Base-by-base conservation (phyloP, 2,888 invertebrate species). In the Himalopsyche tibetana region DNA sequence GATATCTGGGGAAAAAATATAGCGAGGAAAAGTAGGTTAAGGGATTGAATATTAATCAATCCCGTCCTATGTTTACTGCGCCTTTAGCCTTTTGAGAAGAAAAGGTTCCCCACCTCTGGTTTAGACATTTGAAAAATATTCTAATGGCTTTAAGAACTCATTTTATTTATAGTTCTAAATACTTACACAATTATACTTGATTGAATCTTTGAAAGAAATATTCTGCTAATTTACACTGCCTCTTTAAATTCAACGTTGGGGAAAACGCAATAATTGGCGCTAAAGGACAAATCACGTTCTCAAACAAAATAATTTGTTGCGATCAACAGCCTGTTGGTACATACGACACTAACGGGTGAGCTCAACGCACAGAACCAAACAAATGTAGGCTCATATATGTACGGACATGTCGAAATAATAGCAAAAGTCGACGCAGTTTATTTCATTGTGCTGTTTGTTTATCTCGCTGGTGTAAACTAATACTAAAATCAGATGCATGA, bases 201-300 rank as follows among this genome's bases (percentile, higher is more conserved):
- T 45, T 8, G 45, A 45, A 45, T 45, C 45, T 2, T 9, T 51
- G 51, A 5, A 15, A 51, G 15, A 15, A 51, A 2, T 5, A 15
- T 51, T 5, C 51, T 51, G 15, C 51, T 15, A 15, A 51, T 51
- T 51, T 51, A 51, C 45, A 51, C 15, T 4, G 51, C 51, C 51
- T 15, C 4, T 51, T 51, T 51, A 63, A 19, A 19, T 19, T 63
- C 6, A 19, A 2, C 8, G 63, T 63, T 63, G 63, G 11, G 19
- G 19, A 19, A 63, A 63, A 19, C 2, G 63, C 63, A 63, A 28
- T 63, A 63, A 63, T 63, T 63, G 63, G 81, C 81, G 81, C 40
- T 45, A 81, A 81, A 81, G 38, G 19, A 45, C 45, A 81, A 81
- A 81, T 81, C 81, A 81, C 81, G 81, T 45, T 45, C 38, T 38